These are phyloP conservation scores for Rhopilema esculentum DNA, from an alignment of 30 jellyfish, hydroid and myxozoan species.

Conservation along the genomic window DNA sequence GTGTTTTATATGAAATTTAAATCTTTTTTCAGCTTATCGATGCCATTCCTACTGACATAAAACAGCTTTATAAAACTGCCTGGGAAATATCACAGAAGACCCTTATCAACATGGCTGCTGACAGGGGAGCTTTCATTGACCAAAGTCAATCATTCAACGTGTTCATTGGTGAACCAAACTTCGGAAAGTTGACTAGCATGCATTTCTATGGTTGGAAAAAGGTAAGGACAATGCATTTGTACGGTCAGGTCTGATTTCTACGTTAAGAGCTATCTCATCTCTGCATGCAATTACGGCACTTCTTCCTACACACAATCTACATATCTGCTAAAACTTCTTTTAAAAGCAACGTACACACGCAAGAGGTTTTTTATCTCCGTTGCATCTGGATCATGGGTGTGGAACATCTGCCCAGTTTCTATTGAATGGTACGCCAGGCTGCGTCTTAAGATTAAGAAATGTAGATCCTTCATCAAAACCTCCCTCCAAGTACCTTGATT, in stretches of 20 bases:
- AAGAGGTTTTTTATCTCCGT: no score
- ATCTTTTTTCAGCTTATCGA: constrained; percentile 75
- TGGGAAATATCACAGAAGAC: constrained; percentile 98
- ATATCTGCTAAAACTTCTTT: no score
- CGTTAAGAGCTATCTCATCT: no score
- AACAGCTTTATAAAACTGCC: constrained; percentile 90
- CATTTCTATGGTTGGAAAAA: constrained; percentile 99
- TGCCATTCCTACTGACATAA: constrained; percentile 89
- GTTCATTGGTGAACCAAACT: constrained; percentile 96
- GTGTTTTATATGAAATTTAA: neutral
- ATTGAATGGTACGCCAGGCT: no score
- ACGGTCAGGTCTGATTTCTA: no score
- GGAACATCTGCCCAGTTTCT: no score
- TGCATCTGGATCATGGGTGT: no score
- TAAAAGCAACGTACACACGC: no score
- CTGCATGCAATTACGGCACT: no score
- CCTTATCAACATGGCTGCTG: constrained; percentile 96
- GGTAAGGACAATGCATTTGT: constrained; percentile 67
- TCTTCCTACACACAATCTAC: no score
- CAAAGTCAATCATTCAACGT: constrained; percentile 99
- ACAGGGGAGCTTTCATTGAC: constrained; percentile 98
- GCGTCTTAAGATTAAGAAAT: no score
- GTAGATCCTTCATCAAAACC: neutral
- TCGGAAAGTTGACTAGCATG: constrained; percentile 90
- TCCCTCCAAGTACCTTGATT: neutral